Evolutionary conservation across 2,888 invertebrate species (phyloP), one percentile per base, ranked within the genome.

Genomic region (Mesopsocus fuscifrons): DNA sequence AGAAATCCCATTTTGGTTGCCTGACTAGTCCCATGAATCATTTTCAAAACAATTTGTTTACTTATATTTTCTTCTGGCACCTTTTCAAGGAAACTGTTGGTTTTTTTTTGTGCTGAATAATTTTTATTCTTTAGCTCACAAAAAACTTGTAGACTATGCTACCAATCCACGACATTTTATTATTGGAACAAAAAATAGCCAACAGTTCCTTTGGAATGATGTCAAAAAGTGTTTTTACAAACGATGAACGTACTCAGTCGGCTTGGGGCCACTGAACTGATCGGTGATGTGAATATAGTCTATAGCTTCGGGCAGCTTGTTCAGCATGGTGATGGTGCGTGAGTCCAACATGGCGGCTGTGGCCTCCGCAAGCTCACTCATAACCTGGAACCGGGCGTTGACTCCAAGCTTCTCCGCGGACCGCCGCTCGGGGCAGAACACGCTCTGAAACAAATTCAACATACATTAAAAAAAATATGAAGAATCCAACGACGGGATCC

Each of bases 281-380:
- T 98, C 98, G 44, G 95, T 94, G 55, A 98, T 75, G 65, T 98
- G 97, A 60, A 98, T 82, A 63, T 82, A 97, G 61, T 98, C 95
- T 54, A 98, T 73, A 58, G 77, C 68, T 46, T 77, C 71, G 52
- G 81, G 74, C 66, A 81, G 89, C 64, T 82, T 89, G 50, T 71
- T 68, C 46, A 89, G 68, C 45, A 82, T 77, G 48, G 79, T 72
- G 33, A 73, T 65, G 47, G 83, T 71, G 57, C 83, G 75, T 45
- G 80, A 69, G 66, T 95, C 95, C 51, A 95, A 66, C 53, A 95
- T 66, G 46, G 79, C 76, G 45, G 77, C 68, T 38, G 88, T 72
- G 15, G 84, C 89, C 66, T 97, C 95, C 26, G 82, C 75, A 47
- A 87, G 76, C 69, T 97, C 95, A 48, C 84, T 84, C 69, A 94